Percentiles rank a stretch among this genome's conserved stretches.
Evolutionary conservation across 2,797 vertebrate species (phyloP).

Genomic region (Bufotes viridis): DNA sequence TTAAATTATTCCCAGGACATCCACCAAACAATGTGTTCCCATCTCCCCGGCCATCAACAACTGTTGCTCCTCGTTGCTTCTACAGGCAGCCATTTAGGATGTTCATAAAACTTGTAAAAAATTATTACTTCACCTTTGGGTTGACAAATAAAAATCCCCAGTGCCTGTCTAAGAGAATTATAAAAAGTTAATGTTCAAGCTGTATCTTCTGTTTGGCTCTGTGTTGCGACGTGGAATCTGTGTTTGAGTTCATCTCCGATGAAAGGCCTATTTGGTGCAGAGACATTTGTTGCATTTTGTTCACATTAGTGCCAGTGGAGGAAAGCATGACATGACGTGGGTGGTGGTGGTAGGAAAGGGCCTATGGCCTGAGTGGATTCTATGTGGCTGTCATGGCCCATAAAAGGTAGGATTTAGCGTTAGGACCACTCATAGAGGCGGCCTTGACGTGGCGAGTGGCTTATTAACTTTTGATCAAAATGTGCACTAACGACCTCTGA

Average conservation of each 20-base stretch:
- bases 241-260: background rate
- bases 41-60: background rate
- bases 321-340: too few species aligned
- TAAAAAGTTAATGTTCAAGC: background rate
- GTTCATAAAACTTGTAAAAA: background rate
- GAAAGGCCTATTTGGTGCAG: background rate
- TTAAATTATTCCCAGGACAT: background rate
- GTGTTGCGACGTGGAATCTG: background rate
- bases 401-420: too few species aligned
- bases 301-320: background rate
- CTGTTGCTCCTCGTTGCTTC: background rate
- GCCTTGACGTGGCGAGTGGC: too few species aligned
- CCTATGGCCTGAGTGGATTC: too few species aligned
- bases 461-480: too few species aligned
- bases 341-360: conserved; percentile 2
- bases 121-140: background rate
- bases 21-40: background rate
- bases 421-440: too few species aligned
- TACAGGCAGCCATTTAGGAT: background rate
- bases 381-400: too few species aligned
- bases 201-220: background rate
- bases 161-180: background rate
- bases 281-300: background rate
- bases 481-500: too few species aligned
- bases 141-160: background rate